Conservation (phyloP, 2,113 vertebrate species). For the Anthoscopus minutus region DNA sequence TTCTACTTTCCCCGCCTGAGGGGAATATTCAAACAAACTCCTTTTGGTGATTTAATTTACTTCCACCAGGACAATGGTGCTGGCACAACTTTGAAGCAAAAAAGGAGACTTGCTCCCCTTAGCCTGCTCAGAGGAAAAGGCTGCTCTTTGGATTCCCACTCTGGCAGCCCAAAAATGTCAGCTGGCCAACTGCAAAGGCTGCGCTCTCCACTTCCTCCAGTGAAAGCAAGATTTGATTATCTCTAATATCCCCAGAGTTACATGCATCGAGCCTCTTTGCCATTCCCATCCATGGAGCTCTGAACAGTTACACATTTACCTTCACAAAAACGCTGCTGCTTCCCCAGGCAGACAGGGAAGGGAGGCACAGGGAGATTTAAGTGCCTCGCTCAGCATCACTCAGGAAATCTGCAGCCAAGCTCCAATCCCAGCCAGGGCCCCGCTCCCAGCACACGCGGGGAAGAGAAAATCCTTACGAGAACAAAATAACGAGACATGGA, state of each 20-base stretch:
- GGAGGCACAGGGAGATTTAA: neutral
- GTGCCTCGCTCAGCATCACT: neutral
- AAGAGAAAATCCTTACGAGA: neutral
- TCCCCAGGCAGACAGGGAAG: neutral
- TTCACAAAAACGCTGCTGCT: rapidly evolving
- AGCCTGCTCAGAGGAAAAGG: conserved; percentile 8
- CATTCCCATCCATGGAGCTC: neutral
- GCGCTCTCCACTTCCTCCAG: neutral
- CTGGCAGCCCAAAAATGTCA: neutral
- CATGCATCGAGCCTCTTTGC: neutral
- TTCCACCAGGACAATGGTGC: conserved; percentile 46
- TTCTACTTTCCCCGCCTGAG: neutral
- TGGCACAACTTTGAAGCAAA: conserved; percentile 16
- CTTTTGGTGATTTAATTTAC: conserved; percentile 41
- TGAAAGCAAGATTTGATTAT: neutral
- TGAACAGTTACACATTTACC: neutral
- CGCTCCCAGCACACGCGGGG: rapidly evolving
- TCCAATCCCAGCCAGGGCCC: neutral
- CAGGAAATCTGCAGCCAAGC: neutral
- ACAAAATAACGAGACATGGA: neutral
- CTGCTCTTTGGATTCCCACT: neutral
- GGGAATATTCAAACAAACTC: conserved; percentile 17
- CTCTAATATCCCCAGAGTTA: neutral
- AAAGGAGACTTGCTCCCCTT: neutral
- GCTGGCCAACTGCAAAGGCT: neutral